Percentiles rank a stretch among this genome's conserved stretches.
These are phyloP conservation scores for Allenopithecus nigroviridis DNA, from an alignment of 2,797 vertebrate species.

Conservation along the genomic window DNA sequence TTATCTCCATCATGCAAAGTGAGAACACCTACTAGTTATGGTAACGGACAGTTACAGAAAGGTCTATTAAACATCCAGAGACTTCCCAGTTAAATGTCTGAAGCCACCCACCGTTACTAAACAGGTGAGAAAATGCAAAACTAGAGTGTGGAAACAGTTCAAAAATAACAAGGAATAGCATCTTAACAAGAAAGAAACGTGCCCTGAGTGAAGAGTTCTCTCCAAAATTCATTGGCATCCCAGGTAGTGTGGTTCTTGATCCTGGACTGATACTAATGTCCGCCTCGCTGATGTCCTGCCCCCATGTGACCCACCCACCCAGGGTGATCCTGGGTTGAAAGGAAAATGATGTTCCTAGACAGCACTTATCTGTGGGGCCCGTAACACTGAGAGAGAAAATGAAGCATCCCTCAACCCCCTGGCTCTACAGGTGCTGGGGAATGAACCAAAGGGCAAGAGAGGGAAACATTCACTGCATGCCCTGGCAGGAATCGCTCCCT, in stretches of 20 bases:
- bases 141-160: background rate
- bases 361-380: background rate
- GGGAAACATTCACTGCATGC: rapidly evolving
- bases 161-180: background rate
- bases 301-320: background rate
- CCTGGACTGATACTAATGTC: constrained; percentile 15
- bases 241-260: constrained; percentile 46
- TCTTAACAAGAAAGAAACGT: background rate
- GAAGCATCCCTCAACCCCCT: background rate
- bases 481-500: too few relatives aligned
- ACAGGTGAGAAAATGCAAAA: background rate
- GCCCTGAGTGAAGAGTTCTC: constrained; percentile 15
- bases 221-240: constrained; percentile 61
- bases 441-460: background rate
- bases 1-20: background rate
- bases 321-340: background rate
- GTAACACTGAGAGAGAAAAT: background rate
- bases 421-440: background rate
- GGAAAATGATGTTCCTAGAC: background rate
- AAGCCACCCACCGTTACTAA: background rate
- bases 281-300: too few relatives aligned
- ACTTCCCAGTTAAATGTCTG: background rate
- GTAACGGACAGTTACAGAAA: background rate
- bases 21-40: background rate
- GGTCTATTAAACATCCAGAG: background rate